A percentile compares a stretch with the other conserved stretches of the same genome.
Conservation (phyloP, 2,888 invertebrate genomes). For the Stenchaetothrips biformis region DNA sequence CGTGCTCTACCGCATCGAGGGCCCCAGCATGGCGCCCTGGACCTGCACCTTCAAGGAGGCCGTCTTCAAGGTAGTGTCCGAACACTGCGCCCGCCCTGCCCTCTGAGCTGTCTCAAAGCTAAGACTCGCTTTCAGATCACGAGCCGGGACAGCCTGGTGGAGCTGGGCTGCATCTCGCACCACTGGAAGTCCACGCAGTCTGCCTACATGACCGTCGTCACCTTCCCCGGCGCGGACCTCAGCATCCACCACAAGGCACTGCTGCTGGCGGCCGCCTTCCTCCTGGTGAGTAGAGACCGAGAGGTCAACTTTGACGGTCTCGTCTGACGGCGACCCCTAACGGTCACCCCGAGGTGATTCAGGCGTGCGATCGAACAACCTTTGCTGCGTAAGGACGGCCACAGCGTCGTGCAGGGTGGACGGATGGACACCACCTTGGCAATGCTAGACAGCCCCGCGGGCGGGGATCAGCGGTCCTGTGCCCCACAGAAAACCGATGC, state of each 20-base stretch:
- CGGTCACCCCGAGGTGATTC: no score
- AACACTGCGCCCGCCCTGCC: no score
- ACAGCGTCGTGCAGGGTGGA: no score
- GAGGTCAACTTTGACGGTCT: no score
- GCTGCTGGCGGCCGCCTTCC: slow-evolving; percentile 48
- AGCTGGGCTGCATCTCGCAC: slow-evolving; percentile 33
- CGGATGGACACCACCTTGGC: no score
- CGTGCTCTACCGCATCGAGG: slow-evolving; percentile 45
- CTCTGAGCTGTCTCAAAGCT: no score
- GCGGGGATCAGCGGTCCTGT: no score
- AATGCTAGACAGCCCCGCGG: no score
- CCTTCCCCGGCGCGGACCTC: slow-evolving; percentile 48
- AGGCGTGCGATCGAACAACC: no score
- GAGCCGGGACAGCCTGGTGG: slow-evolving; percentile 32
- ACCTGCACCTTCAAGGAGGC: slow-evolving; percentile 48
- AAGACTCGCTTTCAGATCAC: slow-evolving; percentile 30
- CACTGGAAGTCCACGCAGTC: slow-evolving; percentile 32
- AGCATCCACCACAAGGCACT: slow-evolving; percentile 49
- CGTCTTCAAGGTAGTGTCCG: slow-evolving; percentile 43
- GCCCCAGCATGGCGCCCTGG: slow-evolving; percentile 42
- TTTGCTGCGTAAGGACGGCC: no score
- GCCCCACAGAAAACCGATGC: no score
- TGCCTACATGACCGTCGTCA: slow-evolving; percentile 47
- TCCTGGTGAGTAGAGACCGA: slow-evolving; percentile 50
- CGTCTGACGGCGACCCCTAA: no score